phyloP scores from a whole-genome alignment of 2,888 invertebrate species.

The Gymnosoma rotundatum region DNA sequence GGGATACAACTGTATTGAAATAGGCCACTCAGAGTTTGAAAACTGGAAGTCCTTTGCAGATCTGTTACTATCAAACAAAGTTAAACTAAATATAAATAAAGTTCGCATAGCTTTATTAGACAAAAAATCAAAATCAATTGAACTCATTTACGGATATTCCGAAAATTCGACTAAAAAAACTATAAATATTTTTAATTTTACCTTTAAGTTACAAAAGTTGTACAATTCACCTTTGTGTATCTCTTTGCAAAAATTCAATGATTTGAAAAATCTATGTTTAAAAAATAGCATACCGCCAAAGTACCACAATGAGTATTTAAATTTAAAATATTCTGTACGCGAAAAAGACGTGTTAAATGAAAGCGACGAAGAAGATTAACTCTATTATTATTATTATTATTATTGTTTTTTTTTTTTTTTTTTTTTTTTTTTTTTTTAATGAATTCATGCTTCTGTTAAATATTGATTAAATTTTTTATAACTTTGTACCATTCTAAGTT shows the following conservation, averaged over 20 bases:
- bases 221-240: conserved; percentile 30
- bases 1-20: conserved; percentile 24
- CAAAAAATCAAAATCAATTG: conserved; percentile 46
- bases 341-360: conserved; percentile 12
- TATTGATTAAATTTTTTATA: conserved; percentile 29
- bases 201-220: conserved; percentile 16
- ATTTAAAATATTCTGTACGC: conserved; percentile 22
- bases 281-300: conserved; percentile 39
- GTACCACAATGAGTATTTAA: conserved; percentile 34
- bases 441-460: conserved; percentile 40
- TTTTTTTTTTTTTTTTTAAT: conserved; percentile 35
- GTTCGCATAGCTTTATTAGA: too few species aligned
- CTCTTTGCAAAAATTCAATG: conserved; percentile 20
- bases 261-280: conserved; percentile 13
- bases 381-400: background rate
- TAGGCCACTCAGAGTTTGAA: conserved; percentile 34
- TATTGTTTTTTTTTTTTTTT: too few species aligned
- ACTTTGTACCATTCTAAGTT: conserved; percentile 25
- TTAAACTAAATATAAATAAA: conserved; percentile 23
- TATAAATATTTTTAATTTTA: conserved; percentile 40
- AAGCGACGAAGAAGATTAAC: conserved; percentile 38
- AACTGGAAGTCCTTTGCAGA: conserved; percentile 48
- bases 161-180: conserved; percentile 35
- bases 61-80: conserved; percentile 45
- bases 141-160: conserved; percentile 27